Evolutionary conservation across 2,113 vertebrate species (phyloP).

Genomic region (Rhipidura dahli): DNA sequence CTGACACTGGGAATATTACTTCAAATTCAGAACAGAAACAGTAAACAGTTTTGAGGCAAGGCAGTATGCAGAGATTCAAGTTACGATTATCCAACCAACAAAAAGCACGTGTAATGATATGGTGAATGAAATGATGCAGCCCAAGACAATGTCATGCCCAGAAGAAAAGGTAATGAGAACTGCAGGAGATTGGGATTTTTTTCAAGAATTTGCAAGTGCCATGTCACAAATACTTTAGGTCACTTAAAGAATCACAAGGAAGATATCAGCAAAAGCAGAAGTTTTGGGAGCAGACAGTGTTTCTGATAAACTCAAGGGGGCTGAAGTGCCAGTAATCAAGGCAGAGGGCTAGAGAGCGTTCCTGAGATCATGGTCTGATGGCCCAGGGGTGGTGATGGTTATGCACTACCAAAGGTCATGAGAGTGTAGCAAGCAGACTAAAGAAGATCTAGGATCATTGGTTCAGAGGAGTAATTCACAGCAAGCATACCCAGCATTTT

Average conservation of each 20-base stretch:
- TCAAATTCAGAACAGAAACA: not conserved
- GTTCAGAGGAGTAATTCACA: not conserved
- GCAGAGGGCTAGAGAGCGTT: fast-evolving
- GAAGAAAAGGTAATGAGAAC: not conserved
- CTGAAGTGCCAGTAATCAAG: not conserved
- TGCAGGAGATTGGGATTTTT: not conserved
- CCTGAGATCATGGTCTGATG: not conserved
- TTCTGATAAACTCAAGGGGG: not conserved
- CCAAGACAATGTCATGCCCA: not conserved
- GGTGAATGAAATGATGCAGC: not conserved
- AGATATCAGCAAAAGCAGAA: not conserved
- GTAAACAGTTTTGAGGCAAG: not conserved
- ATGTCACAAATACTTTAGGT: not conserved
- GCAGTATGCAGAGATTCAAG: not conserved
- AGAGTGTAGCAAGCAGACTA: not conserved
- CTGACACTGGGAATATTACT: not conserved
- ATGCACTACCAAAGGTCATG: not conserved
- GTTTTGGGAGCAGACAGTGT: not conserved
- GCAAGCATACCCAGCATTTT: not conserved
- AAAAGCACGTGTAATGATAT: not conserved
- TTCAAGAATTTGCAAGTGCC: not conserved
- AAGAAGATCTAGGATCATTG: not conserved
- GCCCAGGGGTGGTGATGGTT: not conserved
- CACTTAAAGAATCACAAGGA: not conserved
- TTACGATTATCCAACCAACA: not conserved